A percentile compares a stretch with the other conserved stretches of the same genome.
These are phyloP conservation scores for Dendronephthya gigantea DNA, from an alignment of 64 coral and sea anemone genomes.

Conservation along the genomic window DNA sequence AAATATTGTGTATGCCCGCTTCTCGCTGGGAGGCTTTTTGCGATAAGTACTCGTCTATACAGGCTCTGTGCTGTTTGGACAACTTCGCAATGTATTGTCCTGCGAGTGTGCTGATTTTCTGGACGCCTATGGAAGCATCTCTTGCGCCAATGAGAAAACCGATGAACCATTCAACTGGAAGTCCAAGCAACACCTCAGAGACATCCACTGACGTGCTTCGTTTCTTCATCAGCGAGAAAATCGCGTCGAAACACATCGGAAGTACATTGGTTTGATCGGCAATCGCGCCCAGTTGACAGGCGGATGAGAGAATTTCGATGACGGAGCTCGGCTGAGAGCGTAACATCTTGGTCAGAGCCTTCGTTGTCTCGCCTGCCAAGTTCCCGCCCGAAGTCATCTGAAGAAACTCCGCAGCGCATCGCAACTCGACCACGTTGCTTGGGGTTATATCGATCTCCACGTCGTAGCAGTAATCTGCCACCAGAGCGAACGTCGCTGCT, in stretches of 20 bases:
- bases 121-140: background rate
- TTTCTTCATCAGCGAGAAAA: background rate
- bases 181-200: background rate
- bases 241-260: background rate
- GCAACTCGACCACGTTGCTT: background rate
- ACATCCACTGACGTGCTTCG: background rate
- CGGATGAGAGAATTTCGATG: background rate
- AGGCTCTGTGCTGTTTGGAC: background rate
- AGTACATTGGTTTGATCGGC: background rate
- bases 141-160: background rate
- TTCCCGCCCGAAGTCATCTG: conserved; percentile 23
- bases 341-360: background rate
- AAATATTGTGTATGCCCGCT: background rate
- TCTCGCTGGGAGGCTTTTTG: background rate
- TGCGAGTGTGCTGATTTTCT: background rate
- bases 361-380: background rate
- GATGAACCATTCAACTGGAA: conserved; percentile 16
- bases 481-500: background rate
- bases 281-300: conserved; percentile 2
- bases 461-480: conserved; percentile 23
- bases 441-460: background rate
- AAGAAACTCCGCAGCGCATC: conserved; percentile 18
- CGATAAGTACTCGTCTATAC: background rate
- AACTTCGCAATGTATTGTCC: background rate
- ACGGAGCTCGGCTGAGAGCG: background rate